Conservation (phyloP, 2,113 vertebrate species). For the Lepus timidus region DNA sequence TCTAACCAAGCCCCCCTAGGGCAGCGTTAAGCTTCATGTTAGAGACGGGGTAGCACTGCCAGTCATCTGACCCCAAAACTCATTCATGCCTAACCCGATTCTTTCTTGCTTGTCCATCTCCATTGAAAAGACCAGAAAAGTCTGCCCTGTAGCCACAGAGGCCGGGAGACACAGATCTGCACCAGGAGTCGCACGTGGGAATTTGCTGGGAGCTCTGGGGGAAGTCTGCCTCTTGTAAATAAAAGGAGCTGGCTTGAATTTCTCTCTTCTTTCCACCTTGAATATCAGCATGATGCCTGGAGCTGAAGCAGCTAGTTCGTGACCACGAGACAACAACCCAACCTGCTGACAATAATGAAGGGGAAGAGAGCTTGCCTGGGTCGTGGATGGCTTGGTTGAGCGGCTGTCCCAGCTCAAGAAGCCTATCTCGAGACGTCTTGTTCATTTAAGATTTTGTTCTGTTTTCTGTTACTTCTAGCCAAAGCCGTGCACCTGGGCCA, state of each 20-base stretch:
- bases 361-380: background rate
- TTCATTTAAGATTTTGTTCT: background rate
- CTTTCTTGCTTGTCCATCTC: background rate
- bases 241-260: background rate
- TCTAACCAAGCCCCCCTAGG: background rate
- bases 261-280: background rate
- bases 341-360: background rate
- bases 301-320: constrained; percentile 12
- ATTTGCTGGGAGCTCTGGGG: background rate
- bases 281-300: background rate
- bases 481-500: background rate
- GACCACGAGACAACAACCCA: background rate
- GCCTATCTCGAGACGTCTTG: background rate
- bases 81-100: background rate
- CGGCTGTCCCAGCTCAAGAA: background rate
- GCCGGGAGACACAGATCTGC: background rate
- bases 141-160: background rate
- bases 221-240: background rate
- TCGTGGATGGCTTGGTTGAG: background rate
- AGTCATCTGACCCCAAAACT: background rate
- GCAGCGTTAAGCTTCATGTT: background rate
- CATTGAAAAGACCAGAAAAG: background rate
- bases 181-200: background rate
- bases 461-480: background rate
- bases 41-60: background rate